Evolutionary conservation across 2,797 vertebrate genomes (phyloP).

Genomic region (Galagoides demidoff): DNA sequence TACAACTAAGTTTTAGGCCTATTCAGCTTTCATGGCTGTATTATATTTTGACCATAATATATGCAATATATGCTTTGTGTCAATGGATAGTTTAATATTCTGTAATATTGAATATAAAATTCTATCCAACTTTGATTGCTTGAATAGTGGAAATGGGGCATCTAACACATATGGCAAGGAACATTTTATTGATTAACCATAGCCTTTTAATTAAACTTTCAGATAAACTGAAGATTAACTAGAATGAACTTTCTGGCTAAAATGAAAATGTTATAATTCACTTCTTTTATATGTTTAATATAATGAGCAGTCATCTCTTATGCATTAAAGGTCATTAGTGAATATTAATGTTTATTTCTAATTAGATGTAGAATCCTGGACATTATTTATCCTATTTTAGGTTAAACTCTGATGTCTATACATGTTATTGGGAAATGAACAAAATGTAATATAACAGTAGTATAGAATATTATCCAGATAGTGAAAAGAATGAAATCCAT

Average conservation of each 20-base stretch:
- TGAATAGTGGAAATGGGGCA: not conserved
- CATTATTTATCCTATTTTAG: slow-evolving; percentile 9
- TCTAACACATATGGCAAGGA: not conserved
- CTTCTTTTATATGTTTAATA: not conserved
- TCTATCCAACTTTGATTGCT: not conserved
- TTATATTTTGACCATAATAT: slow-evolving; percentile 29
- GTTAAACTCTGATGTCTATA: not conserved
- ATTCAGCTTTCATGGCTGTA: not conserved
- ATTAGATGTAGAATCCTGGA: not conserved
- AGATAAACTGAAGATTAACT: slow-evolving; percentile 13
- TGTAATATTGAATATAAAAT: not conserved
- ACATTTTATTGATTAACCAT: not conserved
- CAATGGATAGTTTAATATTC: not conserved
- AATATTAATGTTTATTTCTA: slow-evolving; percentile 14
- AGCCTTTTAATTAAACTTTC: slow-evolving; percentile 32
- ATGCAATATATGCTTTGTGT: not conserved
- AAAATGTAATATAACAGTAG: not conserved
- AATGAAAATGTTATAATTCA: slow-evolving; percentile 15
- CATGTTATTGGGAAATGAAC: slow-evolving; percentile 2
- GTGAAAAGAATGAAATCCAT: slow-evolving; percentile 27
- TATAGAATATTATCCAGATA: not conserved
- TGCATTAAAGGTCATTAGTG: not conserved
- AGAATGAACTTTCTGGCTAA: slow-evolving; percentile 21
- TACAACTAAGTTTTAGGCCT: not conserved
- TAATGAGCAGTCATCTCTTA: not conserved